A percentile compares a stretch with the other conserved stretches of the same genome.
These are phyloP conservation scores for Prunella fulvescens DNA, from an alignment of 2,113 vertebrate genomes.

Conservation along the genomic window DNA sequence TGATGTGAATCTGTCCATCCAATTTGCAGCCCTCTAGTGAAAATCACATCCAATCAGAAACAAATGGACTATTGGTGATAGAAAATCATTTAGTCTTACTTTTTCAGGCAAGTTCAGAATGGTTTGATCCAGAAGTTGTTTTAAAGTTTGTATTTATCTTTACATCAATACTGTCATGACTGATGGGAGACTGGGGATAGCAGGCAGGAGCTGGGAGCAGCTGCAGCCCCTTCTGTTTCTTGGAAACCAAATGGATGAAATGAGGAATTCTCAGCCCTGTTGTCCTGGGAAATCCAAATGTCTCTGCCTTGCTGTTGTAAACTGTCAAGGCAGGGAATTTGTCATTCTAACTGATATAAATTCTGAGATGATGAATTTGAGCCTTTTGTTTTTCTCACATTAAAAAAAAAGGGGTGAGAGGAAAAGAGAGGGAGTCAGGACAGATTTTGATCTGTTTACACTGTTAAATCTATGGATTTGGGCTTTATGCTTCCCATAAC, in stretches of 20 bases:
- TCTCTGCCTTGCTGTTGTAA: constrained; percentile 23
- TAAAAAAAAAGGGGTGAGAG: not conserved
- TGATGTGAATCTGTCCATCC: not conserved
- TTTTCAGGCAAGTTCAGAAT: not conserved
- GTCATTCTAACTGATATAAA: not conserved
- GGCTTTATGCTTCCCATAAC: not conserved
- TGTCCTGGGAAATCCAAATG: constrained; percentile 29
- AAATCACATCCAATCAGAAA: not conserved
- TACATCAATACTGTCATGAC: not conserved
- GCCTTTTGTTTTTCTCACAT: not conserved
- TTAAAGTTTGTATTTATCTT: constrained; percentile 23
- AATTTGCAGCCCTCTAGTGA: not conserved
- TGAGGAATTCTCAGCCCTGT: constrained; percentile 15
- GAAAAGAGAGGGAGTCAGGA: not conserved
- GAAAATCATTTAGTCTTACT: not conserved
- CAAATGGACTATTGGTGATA: not conserved
- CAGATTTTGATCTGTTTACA: not conserved
- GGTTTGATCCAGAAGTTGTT: constrained; percentile 8
- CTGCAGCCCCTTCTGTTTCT: constrained; percentile 41
- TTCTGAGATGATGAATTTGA: not conserved
- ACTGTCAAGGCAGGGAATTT: constrained; percentile 2
- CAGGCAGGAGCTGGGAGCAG: constrained; percentile 15
- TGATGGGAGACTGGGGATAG: not conserved
- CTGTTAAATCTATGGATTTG: not conserved
- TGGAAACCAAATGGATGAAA: constrained; percentile 34